These are phyloP conservation scores for Bostrychus sinensis DNA, from an alignment of 2,113 vertebrate genomes.

Conservation along the genomic window DNA sequence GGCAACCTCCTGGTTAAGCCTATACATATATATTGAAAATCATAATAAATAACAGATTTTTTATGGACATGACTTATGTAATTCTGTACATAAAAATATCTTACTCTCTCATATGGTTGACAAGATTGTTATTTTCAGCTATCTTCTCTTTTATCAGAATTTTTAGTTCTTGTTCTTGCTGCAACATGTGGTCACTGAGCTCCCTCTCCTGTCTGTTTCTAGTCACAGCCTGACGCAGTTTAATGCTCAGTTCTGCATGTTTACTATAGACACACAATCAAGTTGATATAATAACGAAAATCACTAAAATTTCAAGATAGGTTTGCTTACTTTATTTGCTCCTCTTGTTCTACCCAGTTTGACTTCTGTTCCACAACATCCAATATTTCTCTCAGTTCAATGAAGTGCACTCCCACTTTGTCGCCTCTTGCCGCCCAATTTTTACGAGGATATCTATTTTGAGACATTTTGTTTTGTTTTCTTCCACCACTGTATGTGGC, in stretches of 20 bases:
- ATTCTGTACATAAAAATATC: not conserved
- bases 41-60: not conserved
- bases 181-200: not conserved
- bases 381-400: not conserved
- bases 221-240: not conserved
- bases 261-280: not conserved
- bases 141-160: not conserved
- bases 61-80: not conserved
- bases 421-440: not conserved
- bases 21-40: not conserved
- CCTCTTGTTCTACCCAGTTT: not conserved
- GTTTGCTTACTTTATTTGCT: not conserved
- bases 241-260: not conserved
- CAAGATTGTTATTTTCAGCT: not conserved
- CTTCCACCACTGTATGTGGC: not conserved
- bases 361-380: not conserved
- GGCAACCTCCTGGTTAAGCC: not conserved
- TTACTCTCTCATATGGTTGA: not conserved
- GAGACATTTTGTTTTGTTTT: not conserved
- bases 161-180: not conserved
- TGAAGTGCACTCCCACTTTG: not conserved
- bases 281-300: too few species aligned
- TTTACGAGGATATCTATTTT: not conserved
- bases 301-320: too few species aligned
- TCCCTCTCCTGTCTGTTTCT: conserved; percentile 3